Base-by-base conservation (phyloP, 2,797 vertebrate species). In the Tangara arthus region DNA sequence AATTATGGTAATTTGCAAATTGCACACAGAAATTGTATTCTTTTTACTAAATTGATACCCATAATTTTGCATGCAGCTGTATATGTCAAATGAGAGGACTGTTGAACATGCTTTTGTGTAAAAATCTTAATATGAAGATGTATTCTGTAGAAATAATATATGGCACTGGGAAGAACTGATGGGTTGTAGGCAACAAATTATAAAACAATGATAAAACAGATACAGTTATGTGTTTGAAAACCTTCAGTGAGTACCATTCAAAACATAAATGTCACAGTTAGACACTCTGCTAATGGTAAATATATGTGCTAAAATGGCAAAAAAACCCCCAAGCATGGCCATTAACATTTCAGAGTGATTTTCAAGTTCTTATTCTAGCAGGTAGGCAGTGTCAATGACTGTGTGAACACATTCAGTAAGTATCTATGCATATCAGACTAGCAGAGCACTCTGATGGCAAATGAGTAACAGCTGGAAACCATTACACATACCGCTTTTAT, bases 301-400 rank as follows among this genome's bases (percentile, higher is more conserved):
- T 52, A 2, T 44, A 28, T 41, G 14, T 44, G 5, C 14, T 59
- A 78, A 66, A 44, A 55, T 14, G 14, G 35, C 19, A 86, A 70
- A 86, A 63, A 63, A 65, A 87, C n/a, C n/a, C n/a, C n/a, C n/a
- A n/a, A n/a, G 28, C 14, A 53, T 19, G 8, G 23, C 4, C 2
- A 6, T 37, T 76, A 72, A 72, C 12, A 42, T 49, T 80, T 77
- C 34, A 41, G 71, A n/a, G 15, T 11, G 32, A 60, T 34, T 79
- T 92, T 78, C 47, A 44, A 37, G 7, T 69, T 87, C 28, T 78
- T 39, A 24, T 73, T 90, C 32, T 37, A 41, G 17, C 21, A 57
- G 2, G 1, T 56, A 30, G 19, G 26, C 0, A 0, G 1, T 42
- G 11, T 65, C 30, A 70, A 10, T 52, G 56, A 60, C 11, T n/a